Evolutionary conservation across 1,140 invertebrate species (phyloP), one percentile per base, ranked within the genome.

Genomic region (Drosophila saltans): DNA sequence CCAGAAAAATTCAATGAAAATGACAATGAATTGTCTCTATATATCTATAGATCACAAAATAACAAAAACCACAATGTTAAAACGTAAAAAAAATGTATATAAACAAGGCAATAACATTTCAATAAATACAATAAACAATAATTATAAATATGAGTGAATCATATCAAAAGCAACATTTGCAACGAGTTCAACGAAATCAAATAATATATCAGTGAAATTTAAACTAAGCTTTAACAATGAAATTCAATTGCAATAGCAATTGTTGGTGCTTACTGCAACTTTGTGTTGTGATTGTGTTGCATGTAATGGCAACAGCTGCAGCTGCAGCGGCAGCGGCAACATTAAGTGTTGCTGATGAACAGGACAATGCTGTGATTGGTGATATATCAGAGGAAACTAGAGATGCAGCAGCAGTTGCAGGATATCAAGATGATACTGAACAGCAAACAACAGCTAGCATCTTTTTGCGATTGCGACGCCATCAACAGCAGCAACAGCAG

Each of bases 291-390:
- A 57, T 85, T 45, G 66, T 86, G 24, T 43, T 76, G 45, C 9
- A 52, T 52, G 45, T 21, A 8, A 41, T 70, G 26, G 52, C 59
- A 41, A 45, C 41, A 16, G 45, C 64, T 60, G 41, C 64, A 64
- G 63, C 55, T 4, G 33, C 33, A 36, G 6, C 33, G 6, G 6
- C 33, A 7, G 33, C 33, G 6, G 33, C 62, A 66, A 59, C 55
- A 67, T 65, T 56, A 39, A 52, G 48, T 30, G 41, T 24, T 39
- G 43, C 36, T 64, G 55, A 30, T 60, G 66, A 66, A 24, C 45
- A 52, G 59, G 81, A 85, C 45, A 90, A 58, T 69, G 85, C 76
- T 62, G 88, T 91, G 69, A 77, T 91, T 69, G 88, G 88, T 43
- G 88, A 91, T 65, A 90, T 90, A 33, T 8, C 57, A 28, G 48